Percentiles rank a stretch among this genome's conserved stretches.
phyloP scores from a whole-genome alignment of 92 coral and sea anemone genomes.

The Phymanthus crucifer region DNA sequence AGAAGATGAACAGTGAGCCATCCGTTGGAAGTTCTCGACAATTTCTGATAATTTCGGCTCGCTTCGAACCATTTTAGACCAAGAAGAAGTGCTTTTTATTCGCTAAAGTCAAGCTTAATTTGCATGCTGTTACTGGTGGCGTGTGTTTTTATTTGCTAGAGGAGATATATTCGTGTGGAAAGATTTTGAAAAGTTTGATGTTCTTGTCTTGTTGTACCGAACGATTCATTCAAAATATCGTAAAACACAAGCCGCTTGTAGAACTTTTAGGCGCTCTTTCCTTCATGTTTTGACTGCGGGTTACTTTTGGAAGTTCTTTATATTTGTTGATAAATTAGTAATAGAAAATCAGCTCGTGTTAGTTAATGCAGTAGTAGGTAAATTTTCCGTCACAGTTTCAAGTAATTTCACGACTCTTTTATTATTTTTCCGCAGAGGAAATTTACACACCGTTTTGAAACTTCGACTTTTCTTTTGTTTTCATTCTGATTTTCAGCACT shows the following conservation, averaged over 20 bases:
- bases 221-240: conserved; percentile 16
- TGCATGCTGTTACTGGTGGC: conserved; percentile 4
- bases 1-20: conserved; percentile 24
- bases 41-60: conserved; percentile 24
- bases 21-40: conserved; percentile 21
- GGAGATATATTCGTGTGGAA: not conserved
- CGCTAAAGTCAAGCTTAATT: not conserved
- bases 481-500: conserved; percentile 29
- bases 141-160: conserved; percentile 5
- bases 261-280: conserved; percentile 3
- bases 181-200: conserved; percentile 21
- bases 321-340: conserved; percentile 17
- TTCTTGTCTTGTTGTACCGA: not conserved
- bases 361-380: not conserved
- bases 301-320: not conserved
- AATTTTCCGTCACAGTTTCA: conserved; percentile 4
- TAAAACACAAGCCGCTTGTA: conserved; percentile 4
- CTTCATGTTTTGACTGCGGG: conserved; percentile 22
- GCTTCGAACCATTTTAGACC: conserved; percentile 9
- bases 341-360: conserved; percentile 4
- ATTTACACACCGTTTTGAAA: conserved; percentile 7
- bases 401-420: conserved; percentile 2
- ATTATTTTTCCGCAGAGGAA: conserved; percentile 25
- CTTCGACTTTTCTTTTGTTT: conserved; percentile 39
- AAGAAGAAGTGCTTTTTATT: not conserved